These are phyloP conservation scores for Rhynchotus rufescens DNA, from an alignment of 2,797 vertebrate genomes.

Conservation along the genomic window DNA sequence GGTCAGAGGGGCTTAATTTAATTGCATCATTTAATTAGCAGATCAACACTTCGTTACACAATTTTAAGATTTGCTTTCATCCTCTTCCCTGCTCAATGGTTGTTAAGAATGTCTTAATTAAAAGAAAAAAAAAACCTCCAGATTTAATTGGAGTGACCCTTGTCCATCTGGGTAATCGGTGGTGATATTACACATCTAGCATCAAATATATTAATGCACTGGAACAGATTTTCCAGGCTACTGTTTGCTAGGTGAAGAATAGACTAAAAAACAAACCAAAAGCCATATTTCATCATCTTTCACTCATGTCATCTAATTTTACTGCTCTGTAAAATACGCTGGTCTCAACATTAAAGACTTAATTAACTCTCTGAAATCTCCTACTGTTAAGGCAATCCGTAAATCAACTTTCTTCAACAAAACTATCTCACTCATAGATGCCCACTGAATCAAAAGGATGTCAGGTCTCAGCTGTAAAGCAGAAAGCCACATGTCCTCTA, in stretches of 20 bases:
- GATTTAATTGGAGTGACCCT: conserved; percentile 53
- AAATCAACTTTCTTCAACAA: conserved; percentile 17
- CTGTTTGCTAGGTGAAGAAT: neutral
- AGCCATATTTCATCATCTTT: neutral
- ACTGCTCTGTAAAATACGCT: neutral
- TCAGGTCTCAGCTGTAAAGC: neutral
- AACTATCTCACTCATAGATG: conserved; percentile 1
- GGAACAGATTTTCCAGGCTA: neutral
- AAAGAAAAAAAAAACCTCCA: neutral
- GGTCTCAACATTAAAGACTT: neutral
- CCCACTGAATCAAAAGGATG: neutral
- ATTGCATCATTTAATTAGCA: conserved; percentile 43
- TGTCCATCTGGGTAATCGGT: neutral
- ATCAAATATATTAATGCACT: neutral
- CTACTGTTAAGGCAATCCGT: neutral
- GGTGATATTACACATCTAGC: neutral
- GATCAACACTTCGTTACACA: conserved; percentile 21
- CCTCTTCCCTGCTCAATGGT: neutral
- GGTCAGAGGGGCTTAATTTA: conserved; percentile 32
- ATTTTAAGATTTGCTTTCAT: conserved; percentile 40
- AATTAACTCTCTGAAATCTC: conserved; percentile 8
- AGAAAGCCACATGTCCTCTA: neutral
- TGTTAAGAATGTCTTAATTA: conserved; percentile 51
- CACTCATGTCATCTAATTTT: neutral
- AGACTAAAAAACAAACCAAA: neutral